Evolutionary conservation across 2,888 invertebrate species (phyloP).

Genomic region (Drosophila seclusa): DNA sequence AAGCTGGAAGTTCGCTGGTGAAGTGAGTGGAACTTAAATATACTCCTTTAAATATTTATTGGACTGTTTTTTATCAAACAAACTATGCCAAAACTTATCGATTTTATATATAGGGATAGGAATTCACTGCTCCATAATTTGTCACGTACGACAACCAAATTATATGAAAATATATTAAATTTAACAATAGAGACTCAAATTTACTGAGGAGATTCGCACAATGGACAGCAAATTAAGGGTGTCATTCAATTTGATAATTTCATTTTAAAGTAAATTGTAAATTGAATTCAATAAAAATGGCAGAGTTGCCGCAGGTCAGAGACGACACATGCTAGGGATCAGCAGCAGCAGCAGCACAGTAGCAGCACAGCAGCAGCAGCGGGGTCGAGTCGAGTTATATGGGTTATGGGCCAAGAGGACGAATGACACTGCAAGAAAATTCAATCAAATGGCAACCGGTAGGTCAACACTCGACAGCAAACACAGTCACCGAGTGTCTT

Average conservation of each 20-base stretch:
- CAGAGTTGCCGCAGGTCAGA: slow-evolving; percentile 11
- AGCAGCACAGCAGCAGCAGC: background rate
- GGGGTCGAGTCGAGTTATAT: slow-evolving; percentile 10
- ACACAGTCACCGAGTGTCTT: slow-evolving; percentile 29
- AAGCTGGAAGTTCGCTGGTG: background rate
- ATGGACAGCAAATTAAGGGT: slow-evolving; percentile 66
- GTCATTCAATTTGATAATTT: slow-evolving; percentile 70
- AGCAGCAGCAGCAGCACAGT: background rate
- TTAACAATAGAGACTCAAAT: slow-evolving; percentile 25
- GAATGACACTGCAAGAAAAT: slow-evolving; percentile 45
- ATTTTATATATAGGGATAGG: background rate
- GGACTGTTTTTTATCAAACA: background rate
- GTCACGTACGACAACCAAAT: slow-evolving; percentile 48
- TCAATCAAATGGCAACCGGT: slow-evolving; percentile 56
- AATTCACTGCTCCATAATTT: slow-evolving; percentile 28
- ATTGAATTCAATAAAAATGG: slow-evolving; percentile 62
- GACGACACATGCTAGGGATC: slow-evolving; percentile 16
- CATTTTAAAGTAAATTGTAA: slow-evolving; percentile 62
- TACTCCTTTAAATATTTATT: background rate
- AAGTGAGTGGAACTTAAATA: background rate
- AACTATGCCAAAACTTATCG: background rate
- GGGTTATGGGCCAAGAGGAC: slow-evolving; percentile 1
- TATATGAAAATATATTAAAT: slow-evolving; percentile 13
- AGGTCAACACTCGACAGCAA: slow-evolving; percentile 50
- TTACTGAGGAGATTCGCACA: slow-evolving; percentile 28